Evolutionary conservation across 2,113 vertebrate species (phyloP).

Genomic region (Strigops habroptila): DNA sequence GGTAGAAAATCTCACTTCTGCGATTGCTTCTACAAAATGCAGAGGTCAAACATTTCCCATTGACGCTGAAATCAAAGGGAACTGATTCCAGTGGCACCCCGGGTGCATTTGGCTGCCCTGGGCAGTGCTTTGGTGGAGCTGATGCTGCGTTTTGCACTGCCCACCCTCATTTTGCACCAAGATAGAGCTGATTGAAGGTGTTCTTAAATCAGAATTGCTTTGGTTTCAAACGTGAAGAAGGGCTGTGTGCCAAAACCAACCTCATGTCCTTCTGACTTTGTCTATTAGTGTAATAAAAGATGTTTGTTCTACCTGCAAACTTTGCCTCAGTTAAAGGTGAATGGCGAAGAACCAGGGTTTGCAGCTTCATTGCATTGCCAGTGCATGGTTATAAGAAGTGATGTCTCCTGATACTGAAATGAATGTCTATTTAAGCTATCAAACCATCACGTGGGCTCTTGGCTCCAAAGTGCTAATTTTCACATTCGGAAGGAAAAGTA

Average conservation of each 20-base stretch:
- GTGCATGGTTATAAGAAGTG: accelerated
- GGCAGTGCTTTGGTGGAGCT: not conserved
- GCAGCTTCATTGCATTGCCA: not conserved
- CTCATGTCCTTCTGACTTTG: not conserved
- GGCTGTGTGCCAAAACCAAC: not conserved
- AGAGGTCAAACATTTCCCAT: not conserved
- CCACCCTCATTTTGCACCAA: not conserved
- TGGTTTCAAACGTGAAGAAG: not conserved
- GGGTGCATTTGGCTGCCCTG: not conserved
- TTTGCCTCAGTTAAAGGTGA: not conserved
- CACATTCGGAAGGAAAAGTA: not conserved
- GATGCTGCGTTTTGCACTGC: not conserved
- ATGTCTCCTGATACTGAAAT: accelerated
- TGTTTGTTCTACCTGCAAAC: not conserved
- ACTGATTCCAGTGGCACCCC: not conserved
- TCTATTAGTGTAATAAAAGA: not conserved
- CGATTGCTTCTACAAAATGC: not conserved
- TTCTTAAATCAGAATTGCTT: not conserved
- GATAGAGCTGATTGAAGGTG: not conserved
- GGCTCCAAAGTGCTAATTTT: not conserved
- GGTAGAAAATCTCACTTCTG: not conserved
- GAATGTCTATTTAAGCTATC: not conserved
- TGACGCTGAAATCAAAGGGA: not conserved
- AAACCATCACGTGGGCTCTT: not conserved
- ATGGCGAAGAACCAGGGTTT: not conserved